phyloP scores from a whole-genome alignment of 2,888 invertebrate genomes.

The Plagodis dolabraria region DNA sequence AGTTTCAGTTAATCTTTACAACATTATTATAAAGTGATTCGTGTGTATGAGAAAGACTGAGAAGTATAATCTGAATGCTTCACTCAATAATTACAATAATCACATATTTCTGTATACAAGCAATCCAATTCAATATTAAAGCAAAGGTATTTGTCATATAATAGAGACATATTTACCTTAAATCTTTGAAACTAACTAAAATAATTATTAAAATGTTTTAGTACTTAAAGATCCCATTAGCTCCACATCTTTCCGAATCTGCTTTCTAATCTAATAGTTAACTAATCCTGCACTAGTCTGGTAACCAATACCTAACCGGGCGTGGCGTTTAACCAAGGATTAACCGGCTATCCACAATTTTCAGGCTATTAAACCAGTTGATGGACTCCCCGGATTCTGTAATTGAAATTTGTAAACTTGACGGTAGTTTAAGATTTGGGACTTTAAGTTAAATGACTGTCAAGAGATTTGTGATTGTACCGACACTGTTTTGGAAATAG shows the following conservation, averaged over 20 bases:
- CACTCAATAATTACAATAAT: neutral
- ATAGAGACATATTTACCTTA: no score
- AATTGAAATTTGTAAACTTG: conserved; percentile 33
- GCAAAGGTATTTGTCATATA: no score
- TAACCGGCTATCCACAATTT: conserved; percentile 34
- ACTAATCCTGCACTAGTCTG: conserved; percentile 17
- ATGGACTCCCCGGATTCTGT: conserved; percentile 28
- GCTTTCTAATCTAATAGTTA: conserved; percentile 11
- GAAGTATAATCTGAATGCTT: neutral
- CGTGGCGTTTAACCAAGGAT: conserved; percentile 23
- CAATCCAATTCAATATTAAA: no score
- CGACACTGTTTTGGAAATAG: neutral
- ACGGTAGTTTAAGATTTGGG: conserved; percentile 25
- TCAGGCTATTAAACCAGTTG: conserved; percentile 35
- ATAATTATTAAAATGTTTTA: neutral
- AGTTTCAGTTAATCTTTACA: no score
- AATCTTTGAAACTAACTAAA: no score
- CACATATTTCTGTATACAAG: neutral
- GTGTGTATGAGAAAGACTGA: neutral
- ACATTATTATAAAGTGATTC: neutral
- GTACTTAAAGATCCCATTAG: neutral
- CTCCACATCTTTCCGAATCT: neutral
- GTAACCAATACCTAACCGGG: conserved; percentile 25
- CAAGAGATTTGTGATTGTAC: conserved; percentile 6
- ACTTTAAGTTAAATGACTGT: conserved; percentile 6